A percentile compares a stretch with the other conserved stretches of the same genome.
phyloP scores from a whole-genome alignment of 2,113 vertebrate genomes.

The Periophthalmodon schlosseri region DNA sequence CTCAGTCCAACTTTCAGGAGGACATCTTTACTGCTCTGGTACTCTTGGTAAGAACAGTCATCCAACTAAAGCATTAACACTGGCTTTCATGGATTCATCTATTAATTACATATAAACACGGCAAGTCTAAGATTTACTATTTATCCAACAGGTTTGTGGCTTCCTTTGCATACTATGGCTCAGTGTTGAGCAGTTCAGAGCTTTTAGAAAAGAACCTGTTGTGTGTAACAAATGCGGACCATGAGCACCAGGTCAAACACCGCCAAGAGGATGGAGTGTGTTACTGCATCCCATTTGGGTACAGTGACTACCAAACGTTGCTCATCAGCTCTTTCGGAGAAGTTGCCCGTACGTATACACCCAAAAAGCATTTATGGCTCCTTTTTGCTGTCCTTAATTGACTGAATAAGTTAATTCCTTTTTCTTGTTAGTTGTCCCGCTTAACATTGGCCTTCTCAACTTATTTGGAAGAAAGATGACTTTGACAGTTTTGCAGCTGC shows the following conservation, averaged over 20 bases:
- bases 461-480: slow-evolving; percentile 83
- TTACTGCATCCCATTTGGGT: slow-evolving; percentile 82
- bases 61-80: not conserved
- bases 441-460: slow-evolving; percentile 88
- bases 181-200: slow-evolving; percentile 89
- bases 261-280: slow-evolving; percentile 76
- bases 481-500: slow-evolving; percentile 83
- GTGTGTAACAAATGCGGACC: slow-evolving; percentile 65
- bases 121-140: not conserved
- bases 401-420: not conserved
- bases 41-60: slow-evolving; percentile 85
- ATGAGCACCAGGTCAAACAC: slow-evolving; percentile 41
- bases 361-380: too few species aligned
- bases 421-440: slow-evolving; percentile 82
- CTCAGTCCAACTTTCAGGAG: slow-evolving; percentile 79
- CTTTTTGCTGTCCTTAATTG: not conserved
- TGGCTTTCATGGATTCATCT: not conserved
- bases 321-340: slow-evolving; percentile 91
- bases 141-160: slow-evolving; percentile 86
- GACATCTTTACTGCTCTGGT: slow-evolving; percentile 91
- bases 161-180: slow-evolving; percentile 89
- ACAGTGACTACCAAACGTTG: slow-evolving; percentile 85
- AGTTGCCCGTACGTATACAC: slow-evolving; percentile 79
- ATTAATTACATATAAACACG: not conserved
- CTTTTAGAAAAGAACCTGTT: slow-evolving; percentile 86